Evolutionary conservation across 2,113 vertebrate species (phyloP), one percentile per base, ranked within the genome.

Genomic region (Python bivittatus): DNA sequence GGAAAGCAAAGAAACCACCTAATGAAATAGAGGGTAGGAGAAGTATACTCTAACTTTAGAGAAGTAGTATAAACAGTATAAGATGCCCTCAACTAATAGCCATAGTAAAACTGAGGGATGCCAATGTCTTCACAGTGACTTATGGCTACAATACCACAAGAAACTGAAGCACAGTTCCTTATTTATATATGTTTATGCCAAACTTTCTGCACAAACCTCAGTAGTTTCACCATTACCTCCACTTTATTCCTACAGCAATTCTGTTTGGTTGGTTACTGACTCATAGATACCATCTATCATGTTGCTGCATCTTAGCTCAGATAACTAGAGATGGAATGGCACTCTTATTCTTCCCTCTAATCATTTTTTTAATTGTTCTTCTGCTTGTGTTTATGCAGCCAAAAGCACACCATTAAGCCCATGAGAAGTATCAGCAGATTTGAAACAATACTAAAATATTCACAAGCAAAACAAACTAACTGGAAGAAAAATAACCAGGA

Each of bases 11-110:
- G 44, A 11, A 79, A 13, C 64, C 53, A 6, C 23, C 12, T 57
- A 83, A 88, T 11, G 88, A 3, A 0, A 0, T n/a, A 0, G 12
- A 42, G 4, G 58, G 8, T 17, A 11, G 25, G 52, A 88, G 10
- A n/a, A 42, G 13, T 29, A 54, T 98, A 98, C 97, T 97, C 97
- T 96, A 42, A 52, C 1, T 1, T 61, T 91, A 61, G 29, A 42
- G 42, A 83, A 42, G 72, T 7, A 25, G 1, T 15, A 3, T 8
- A 52, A 68, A 17, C 12, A 25, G 1, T 15, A 3, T 8, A 52
- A 68, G 25, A 56, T n/a, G 3, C 84, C 86, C n/a, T 38, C 20
- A 52, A 38, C n/a, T n/a, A n/a, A n/a, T n/a, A n/a, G n/a, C n/a
- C n/a, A n/a, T n/a, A n/a, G n/a, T n/a, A n/a, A n/a, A n/a, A n/a